Base-by-base conservation (phyloP, 2,888 invertebrate genomes). In the Pseudococcus longispinus region DNA sequence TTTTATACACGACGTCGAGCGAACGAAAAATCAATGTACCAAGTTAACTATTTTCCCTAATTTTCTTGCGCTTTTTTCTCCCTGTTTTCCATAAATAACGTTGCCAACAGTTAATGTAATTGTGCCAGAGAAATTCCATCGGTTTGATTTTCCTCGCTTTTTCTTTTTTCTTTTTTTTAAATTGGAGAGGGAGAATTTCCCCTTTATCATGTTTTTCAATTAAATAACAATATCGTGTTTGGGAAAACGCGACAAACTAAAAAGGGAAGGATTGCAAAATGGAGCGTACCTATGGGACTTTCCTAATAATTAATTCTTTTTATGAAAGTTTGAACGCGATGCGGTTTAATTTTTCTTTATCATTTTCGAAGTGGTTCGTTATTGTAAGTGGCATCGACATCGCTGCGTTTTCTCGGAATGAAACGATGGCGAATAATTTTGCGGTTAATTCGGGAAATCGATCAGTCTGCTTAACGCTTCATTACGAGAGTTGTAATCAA, bases 21-120 rank as follows among this genome's bases (percentile, higher is more conserved):
- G 65, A n/a, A 65, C 23, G 26, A 65, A 65, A 65, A 65, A 65
- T 65, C 65, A 65, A 65, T 65, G 65, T 65, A 65, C 65, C 23
- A 26, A 65, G 23, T 65, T 26, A 23, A 65, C 65, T 65, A 9
- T 65, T 51, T 51, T 51, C 51, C 51, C 23, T 65, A 65, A 65
- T 65, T 65, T 65, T 65, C 65, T 65, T 65, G 65, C 65, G 65
- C 26, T 23, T 26, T 65, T n/a, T 65, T 65, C 51, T n/a, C 51
- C 51, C 51, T 51, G 26, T 65, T 65, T 65, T 65, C 65, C 65
- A 26, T 23, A 65, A 65, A 65, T 65, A 65, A 65, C 65, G 65
- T 65, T 65, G 65, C 65, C 65, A 65, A 65, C 11, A 65, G 65
- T 23, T 65, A 65, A 65, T 65, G 65, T 65, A 65, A 65, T 65